These are phyloP conservation scores for Solen grandis DNA, from an alignment of 1,140 invertebrate species.

Conservation along the genomic window DNA sequence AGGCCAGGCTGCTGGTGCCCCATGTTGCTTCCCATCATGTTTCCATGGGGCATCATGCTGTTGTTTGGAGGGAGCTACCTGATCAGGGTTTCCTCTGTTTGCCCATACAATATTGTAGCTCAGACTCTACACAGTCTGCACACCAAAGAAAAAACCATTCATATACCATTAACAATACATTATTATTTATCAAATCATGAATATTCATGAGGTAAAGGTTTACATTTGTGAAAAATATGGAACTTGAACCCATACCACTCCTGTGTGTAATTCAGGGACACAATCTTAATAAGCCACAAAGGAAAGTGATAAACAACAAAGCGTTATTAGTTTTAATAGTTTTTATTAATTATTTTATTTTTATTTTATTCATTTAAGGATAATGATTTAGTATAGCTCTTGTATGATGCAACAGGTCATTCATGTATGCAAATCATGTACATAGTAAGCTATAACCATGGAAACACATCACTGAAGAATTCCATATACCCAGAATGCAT, in stretches of 20 bases:
- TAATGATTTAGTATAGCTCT: slow-evolving; percentile 38
- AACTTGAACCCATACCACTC: too few relatives aligned
- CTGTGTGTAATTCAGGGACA: too few relatives aligned
- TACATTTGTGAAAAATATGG: too few relatives aligned
- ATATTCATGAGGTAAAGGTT: too few relatives aligned
- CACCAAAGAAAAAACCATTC: too few relatives aligned
- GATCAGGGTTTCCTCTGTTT: too few relatives aligned
- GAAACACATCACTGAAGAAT: slow-evolving; percentile 37
- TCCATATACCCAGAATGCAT: slow-evolving; percentile 40
- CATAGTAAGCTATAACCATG: slow-evolving; percentile 37
- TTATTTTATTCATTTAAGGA: slow-evolving; percentile 42
- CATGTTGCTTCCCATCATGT: slow-evolving; percentile 52
- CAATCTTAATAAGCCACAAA: too few relatives aligned
- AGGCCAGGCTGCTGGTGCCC: slow-evolving; percentile 48
- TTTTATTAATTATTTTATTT: slow-evolving; percentile 49
- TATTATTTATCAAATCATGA: too few relatives aligned
- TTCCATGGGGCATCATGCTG: slow-evolving; percentile 60
- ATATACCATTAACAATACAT: too few relatives aligned
- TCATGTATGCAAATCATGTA: slow-evolving; percentile 30
- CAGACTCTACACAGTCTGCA: too few relatives aligned
- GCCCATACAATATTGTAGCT: too few relatives aligned
- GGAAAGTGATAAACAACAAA: slow-evolving; percentile 19
- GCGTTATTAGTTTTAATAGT: slow-evolving; percentile 27
- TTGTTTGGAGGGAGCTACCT: too few relatives aligned
- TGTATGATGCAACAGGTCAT: slow-evolving; percentile 22